These are phyloP conservation scores for Hemiprocne comata DNA, from an alignment of 2,113 vertebrate species.

Conservation along the genomic window DNA sequence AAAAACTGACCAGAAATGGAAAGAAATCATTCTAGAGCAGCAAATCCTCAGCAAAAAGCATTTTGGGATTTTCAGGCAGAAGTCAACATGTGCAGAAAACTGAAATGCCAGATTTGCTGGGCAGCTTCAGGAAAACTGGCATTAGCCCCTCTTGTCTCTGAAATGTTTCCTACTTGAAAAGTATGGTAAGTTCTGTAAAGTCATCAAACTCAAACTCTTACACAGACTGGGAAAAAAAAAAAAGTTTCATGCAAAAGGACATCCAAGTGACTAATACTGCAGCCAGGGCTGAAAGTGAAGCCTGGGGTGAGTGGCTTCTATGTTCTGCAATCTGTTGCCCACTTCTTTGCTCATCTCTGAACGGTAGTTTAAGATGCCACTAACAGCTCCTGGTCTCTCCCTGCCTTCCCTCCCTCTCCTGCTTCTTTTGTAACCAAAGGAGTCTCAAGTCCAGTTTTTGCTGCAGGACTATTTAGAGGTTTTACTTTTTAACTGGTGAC, in stretches of 20 bases:
- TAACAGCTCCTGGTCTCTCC: neutral
- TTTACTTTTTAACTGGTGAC: neutral
- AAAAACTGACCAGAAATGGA: neutral
- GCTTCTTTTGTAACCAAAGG: neutral
- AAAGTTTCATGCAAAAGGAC: fast-evolving
- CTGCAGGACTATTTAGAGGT: neutral
- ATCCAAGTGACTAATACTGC: fast-evolving
- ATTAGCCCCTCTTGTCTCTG: neutral
- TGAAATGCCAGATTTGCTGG: neutral
- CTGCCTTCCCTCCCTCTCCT: neutral
- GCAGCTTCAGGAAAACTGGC: neutral
- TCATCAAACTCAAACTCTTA: neutral
- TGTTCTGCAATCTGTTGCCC: neutral
- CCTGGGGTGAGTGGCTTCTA: neutral
- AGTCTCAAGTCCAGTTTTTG: neutral
- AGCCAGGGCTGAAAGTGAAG: neutral
- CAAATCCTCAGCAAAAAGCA: neutral
- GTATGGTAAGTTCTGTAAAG: neutral
- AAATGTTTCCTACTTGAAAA: neutral
- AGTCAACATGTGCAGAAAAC: neutral
- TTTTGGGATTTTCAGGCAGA: neutral
- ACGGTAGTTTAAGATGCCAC: neutral
- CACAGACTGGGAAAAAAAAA: neutral
- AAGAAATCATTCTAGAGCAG: neutral
- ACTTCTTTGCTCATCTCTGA: neutral